These are phyloP conservation scores for Lepidostoma basale DNA, from an alignment of 1,140 invertebrate species.

Conservation along the genomic window DNA sequence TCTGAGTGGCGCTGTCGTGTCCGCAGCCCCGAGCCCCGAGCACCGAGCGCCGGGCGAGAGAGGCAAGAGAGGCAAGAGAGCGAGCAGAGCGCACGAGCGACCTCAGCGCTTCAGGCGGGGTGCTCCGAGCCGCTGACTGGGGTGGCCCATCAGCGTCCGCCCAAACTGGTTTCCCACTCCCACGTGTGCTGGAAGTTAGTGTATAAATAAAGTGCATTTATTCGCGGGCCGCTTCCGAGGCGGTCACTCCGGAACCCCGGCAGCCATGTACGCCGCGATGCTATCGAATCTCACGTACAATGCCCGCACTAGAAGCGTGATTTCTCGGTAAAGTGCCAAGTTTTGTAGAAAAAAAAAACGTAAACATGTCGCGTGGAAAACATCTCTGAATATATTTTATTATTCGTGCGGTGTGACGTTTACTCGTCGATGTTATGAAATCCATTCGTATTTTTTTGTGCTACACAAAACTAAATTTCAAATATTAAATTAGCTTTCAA, in stretches of 20 bases:
- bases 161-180: constrained; percentile 1
- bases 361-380: neutral
- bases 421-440: neutral
- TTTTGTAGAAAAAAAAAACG: constrained; percentile 5
- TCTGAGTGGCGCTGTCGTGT: constrained; percentile 5
- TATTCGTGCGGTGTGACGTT: too few relatives aligned
- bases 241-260: neutral
- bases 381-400: too few relatives aligned
- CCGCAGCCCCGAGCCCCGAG: neutral
- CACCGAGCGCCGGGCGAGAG: too few relatives aligned
- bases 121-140: neutral
- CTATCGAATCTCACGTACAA: neutral
- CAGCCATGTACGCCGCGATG: neutral
- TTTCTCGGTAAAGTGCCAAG: constrained; percentile 15
- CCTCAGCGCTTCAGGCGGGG: neutral
- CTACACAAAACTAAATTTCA: neutral
- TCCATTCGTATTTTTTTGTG: neutral
- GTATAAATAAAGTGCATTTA: constrained; percentile 17
- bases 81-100: too few relatives aligned
- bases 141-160: neutral
- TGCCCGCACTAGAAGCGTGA: neutral
- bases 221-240: neutral
- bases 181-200: neutral
- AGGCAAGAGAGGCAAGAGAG: too few relatives aligned
- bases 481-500: neutral